Percentiles rank a stretch among this genome's conserved stretches.
Conservation (phyloP, 2,113 vertebrate genomes). For the Tetrax tetrax region DNA sequence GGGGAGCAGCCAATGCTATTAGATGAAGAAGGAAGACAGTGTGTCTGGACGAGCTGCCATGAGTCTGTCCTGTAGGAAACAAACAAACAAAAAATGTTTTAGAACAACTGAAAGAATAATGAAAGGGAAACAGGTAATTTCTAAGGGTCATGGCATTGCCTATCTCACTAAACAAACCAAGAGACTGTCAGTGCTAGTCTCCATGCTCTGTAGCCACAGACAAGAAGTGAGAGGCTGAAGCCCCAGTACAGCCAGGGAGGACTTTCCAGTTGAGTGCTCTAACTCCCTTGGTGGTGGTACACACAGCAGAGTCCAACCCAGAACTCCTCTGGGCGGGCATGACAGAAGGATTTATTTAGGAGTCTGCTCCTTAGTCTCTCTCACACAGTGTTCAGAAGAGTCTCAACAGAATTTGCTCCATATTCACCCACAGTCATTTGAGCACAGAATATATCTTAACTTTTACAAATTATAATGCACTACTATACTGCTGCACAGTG, state of each 20-base stretch:
- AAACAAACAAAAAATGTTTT: background rate
- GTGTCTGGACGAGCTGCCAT: slow-evolving; percentile 95
- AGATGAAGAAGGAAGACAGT: slow-evolving; percentile 94
- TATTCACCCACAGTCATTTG: background rate
- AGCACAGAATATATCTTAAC: background rate
- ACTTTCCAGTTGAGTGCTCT: background rate
- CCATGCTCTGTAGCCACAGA: background rate
- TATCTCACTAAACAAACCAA: background rate
- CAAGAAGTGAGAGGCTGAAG: background rate
- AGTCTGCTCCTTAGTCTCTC: background rate
- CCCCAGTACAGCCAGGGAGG: background rate
- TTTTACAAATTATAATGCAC: background rate
- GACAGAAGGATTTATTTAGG: background rate
- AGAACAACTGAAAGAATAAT: background rate
- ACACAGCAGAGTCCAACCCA: background rate
- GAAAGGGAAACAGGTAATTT: background rate
- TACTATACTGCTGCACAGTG: background rate
- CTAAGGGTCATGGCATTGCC: background rate
- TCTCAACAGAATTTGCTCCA: background rate
- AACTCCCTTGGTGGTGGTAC: background rate
- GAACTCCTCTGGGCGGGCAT: background rate
- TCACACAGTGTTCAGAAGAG: background rate
- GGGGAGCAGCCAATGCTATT: slow-evolving; percentile 97
- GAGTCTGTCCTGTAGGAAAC: slow-evolving; percentile 84
- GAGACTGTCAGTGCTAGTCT: background rate